Evolutionary conservation across 2,113 vertebrate species (phyloP).

Genomic region (Cinclus cinclus): DNA sequence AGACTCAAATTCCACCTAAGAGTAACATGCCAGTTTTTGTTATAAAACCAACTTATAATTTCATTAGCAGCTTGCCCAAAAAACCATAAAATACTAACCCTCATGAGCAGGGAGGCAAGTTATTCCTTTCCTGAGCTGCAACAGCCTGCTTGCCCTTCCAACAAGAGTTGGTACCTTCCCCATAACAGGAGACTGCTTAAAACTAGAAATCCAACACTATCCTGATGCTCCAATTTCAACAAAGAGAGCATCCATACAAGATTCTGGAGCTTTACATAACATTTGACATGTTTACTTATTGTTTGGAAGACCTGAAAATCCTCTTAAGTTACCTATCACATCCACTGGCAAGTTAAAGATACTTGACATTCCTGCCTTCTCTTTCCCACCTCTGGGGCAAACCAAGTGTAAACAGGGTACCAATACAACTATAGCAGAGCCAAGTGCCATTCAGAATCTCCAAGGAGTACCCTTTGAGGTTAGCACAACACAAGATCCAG

Average conservation of each 20-base stretch:
- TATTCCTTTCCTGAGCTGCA: neutral
- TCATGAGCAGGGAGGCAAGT: neutral
- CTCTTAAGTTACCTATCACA: slow-evolving; percentile 23
- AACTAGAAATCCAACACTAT: neutral
- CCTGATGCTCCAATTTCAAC: neutral
- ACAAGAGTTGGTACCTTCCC: neutral
- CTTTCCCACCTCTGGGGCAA: slow-evolving; percentile 28
- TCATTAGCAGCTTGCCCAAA: neutral
- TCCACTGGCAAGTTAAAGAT: slow-evolving; percentile 26
- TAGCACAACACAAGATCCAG: neutral
- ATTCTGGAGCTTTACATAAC: slow-evolving; percentile 24
- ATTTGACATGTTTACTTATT: neutral
- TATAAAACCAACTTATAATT: neutral
- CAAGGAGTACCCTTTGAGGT: neutral
- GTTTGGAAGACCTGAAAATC: slow-evolving; percentile 42
- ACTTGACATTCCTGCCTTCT: slow-evolving; percentile 27
- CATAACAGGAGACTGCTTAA: neutral
- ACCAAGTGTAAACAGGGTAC: slow-evolving; percentile 23
- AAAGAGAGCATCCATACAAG: neutral
- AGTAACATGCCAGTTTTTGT: neutral
- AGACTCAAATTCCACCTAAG: neutral
- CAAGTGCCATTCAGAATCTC: neutral
- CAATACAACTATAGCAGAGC: neutral
- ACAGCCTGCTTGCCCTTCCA: neutral
- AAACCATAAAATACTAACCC: neutral